These are phyloP conservation scores for Drosophila pseudoananassae DNA, from an alignment of 1,140 invertebrate genomes.

Conservation along the genomic window DNA sequence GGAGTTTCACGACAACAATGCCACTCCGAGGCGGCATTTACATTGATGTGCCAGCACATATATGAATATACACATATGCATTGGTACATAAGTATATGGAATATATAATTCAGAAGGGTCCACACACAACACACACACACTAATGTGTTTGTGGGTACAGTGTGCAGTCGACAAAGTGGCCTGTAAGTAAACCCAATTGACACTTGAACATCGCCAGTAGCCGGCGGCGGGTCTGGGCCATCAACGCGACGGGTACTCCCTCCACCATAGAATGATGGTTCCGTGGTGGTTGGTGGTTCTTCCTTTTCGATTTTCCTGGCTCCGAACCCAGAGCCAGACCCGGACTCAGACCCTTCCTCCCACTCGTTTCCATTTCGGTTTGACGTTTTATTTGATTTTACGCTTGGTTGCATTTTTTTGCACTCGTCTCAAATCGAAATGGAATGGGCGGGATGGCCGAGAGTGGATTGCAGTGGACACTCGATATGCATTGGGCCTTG, in stretches of 20 bases:
- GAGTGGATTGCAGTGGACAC: constrained; percentile 33
- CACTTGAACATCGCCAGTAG: constrained; percentile 67
- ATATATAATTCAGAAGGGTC: constrained; percentile 26
- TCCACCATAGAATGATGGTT: constrained; percentile 2
- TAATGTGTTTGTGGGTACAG: constrained; percentile 10
- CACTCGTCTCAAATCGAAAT: constrained; percentile 45
- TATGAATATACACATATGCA: background rate
- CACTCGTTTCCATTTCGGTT: constrained; percentile 55
- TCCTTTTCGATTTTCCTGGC: constrained; percentile 1
- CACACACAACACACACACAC: constrained; percentile 25
- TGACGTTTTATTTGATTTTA: constrained; percentile 82
- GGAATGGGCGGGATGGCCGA: constrained; percentile 19
- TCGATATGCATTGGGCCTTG: constrained; percentile 67
- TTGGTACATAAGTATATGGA: constrained; percentile 11
- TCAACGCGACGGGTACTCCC: constrained; percentile 47
- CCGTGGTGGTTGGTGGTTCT: constrained; percentile 32
- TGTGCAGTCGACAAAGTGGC: constrained; percentile 68
- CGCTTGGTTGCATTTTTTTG: constrained; percentile 74
- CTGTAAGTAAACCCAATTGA: constrained; percentile 74
- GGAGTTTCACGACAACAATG: constrained; percentile 14
- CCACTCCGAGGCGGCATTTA: constrained; percentile 38
- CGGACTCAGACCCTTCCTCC: constrained; percentile 18
- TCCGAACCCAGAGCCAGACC: background rate
- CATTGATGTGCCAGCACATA: constrained; percentile 38
- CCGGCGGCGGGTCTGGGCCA: constrained; percentile 38